Evolutionary conservation across 2,797 vertebrate genomes (phyloP), one percentile per base, ranked within the genome.

Genomic region (Sphaeramia orbicularis): DNA sequence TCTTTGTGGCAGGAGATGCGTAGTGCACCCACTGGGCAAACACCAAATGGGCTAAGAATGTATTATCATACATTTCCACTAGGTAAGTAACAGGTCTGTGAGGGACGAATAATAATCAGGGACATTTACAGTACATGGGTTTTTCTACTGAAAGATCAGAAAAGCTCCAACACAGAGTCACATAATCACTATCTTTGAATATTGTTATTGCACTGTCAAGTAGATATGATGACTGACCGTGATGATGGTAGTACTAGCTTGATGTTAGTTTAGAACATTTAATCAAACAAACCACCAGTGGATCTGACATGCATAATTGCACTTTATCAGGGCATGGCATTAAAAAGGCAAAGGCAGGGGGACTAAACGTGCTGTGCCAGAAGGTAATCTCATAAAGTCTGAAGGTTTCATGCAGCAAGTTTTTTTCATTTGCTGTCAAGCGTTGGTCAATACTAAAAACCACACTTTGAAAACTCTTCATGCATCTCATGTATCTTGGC

Each of bases 61-160:
- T 24, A 57, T 76, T 57, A 57, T 37, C 68, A 67, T 35, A 44
- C 11, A 43, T 62, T 47, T 56, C 62, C 45, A 47, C 32, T 37
- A 19, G 56, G 14, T n/a, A 14, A 11, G 19, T 27, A 24, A 24
- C 45, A 27, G 13, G 48, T 35, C 10, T 45, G 37, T 44, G 10
- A 1, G 2, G 1, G 3, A 40, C 16, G 49, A n/a, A n/a, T n/a
- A n/a, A n/a, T n/a, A n/a, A n/a, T n/a, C n/a, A n/a, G n/a, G n/a
- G n/a, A n/a, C n/a, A n/a, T n/a, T n/a, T n/a, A n/a, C n/a, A 57
- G 56, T 16, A 42, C 42, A 6, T 7, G 7, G 36, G 32, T 27
- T 49, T 37, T 11, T 64, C 49, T 65, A 30, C 12, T 40, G 19
- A 53, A 19, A 42, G 10, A 41, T 15, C 27, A 42, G 4, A 49